Evolutionary conservation across 2,113 vertebrate species (phyloP).

Genomic region (Oreochromis niloticus): DNA sequence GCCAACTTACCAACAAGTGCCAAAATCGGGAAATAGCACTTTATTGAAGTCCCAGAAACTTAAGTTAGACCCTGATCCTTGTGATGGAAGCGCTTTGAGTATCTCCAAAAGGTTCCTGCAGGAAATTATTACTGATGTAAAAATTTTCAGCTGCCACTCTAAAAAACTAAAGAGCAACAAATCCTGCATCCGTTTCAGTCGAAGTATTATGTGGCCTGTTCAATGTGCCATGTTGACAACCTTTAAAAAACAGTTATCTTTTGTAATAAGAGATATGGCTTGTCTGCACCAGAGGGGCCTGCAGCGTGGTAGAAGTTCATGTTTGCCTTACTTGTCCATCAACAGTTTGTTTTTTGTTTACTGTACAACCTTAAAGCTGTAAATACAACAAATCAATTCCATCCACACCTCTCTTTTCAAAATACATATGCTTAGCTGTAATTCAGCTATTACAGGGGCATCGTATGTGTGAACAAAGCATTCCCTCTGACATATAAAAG

Average conservation of each 20-base stretch:
- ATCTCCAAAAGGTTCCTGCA: not conserved
- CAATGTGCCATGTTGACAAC: not conserved
- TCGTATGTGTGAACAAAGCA: not conserved
- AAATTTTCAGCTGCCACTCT: not conserved
- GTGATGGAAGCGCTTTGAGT: not conserved
- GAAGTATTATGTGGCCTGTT: not conserved
- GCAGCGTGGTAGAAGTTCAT: not conserved
- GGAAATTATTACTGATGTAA: not conserved
- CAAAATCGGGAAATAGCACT: not conserved
- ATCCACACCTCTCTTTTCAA: not conserved
- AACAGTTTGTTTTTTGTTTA: not conserved
- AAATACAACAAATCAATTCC: not conserved
- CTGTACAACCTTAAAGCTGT: not conserved
- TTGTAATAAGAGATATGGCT: not conserved
- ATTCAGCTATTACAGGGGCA: not conserved
- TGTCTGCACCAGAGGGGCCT: not conserved
- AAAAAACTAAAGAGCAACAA: not conserved
- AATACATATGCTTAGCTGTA: not conserved
- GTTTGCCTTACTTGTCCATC: not conserved
- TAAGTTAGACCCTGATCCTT: not conserved
- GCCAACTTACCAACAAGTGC: not conserved
- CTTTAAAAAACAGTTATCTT: not conserved
- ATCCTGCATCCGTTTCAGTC: not conserved
- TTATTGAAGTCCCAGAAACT: not conserved
- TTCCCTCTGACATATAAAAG: not conserved